phyloP scores from a whole-genome alignment of 2,888 invertebrate genomes.

The Atrina japonica region DNA sequence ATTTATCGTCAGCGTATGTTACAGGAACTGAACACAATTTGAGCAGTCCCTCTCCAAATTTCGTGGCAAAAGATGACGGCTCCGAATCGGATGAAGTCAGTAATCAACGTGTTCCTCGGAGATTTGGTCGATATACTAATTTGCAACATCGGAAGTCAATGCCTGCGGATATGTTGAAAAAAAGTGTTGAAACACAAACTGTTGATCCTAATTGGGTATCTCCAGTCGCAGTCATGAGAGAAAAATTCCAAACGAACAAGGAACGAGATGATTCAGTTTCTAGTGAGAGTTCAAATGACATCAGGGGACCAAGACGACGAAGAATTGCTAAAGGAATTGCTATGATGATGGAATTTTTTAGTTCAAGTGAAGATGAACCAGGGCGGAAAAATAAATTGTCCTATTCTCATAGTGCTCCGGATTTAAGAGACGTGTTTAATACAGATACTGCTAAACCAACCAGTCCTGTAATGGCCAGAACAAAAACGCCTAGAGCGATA shows the following conservation, averaged over 20 bases:
- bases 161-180: constrained; percentile 56
- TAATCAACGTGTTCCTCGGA: not conserved
- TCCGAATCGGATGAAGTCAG: constrained; percentile 32
- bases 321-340: constrained; percentile 67
- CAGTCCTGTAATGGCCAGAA: constrained; percentile 35
- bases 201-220: constrained; percentile 55
- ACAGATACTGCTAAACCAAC: constrained; percentile 39
- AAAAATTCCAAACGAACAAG: constrained; percentile 36
- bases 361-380: constrained; percentile 69
- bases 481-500: constrained; percentile 56
- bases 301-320: constrained; percentile 42
- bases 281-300: constrained; percentile 55
- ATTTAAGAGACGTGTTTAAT: constrained; percentile 61
- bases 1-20: constrained; percentile 6
- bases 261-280: constrained; percentile 43
- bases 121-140: constrained; percentile 42
- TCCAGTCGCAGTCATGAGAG: constrained; percentile 40
- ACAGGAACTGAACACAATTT: not conserved
- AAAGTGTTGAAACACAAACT: constrained; percentile 61
- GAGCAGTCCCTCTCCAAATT: not conserved
- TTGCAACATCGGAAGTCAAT: constrained; percentile 63
- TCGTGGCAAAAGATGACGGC: constrained; percentile 10
- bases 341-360: constrained; percentile 70
- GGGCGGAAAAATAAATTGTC: constrained; percentile 50
- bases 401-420: constrained; percentile 74